phyloP scores from a whole-genome alignment of 2,113 vertebrate genomes.

The Pseudopodoces humilis region DNA sequence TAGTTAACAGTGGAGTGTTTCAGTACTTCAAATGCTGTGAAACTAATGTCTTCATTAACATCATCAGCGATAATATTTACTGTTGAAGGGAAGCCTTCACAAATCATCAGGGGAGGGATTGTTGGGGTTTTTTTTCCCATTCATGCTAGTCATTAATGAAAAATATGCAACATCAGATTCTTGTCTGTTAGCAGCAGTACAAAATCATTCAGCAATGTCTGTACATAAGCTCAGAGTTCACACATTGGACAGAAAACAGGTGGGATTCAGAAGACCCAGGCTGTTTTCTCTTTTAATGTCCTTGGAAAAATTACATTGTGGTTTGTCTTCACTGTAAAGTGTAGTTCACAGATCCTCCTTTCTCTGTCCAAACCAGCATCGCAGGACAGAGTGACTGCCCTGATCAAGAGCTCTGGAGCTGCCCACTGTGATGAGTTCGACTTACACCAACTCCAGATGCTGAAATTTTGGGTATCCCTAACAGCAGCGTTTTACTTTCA shows the following conservation, averaged over 20 bases:
- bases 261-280: background rate
- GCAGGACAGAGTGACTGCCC: background rate
- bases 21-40: conserved; percentile 7
- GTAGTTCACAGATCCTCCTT: accelerated
- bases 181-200: background rate
- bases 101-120: conserved; percentile 24
- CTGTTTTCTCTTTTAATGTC: background rate
- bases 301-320: background rate
- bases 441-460: background rate
- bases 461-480: background rate
- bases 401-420: background rate
- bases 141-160: conserved; percentile 17
- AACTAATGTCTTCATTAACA: conserved; percentile 30
- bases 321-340: conserved; percentile 18
- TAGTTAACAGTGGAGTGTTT: conserved; percentile 28
- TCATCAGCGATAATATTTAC: conserved; percentile 51
- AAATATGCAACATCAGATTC: background rate
- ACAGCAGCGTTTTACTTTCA: background rate
- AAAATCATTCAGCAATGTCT: background rate
- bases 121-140: background rate
- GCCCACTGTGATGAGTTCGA: background rate
- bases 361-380: accelerated
- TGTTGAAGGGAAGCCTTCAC: conserved; percentile 27
- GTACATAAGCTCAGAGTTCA: background rate
- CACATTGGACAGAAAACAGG: background rate